Conservation (phyloP, 2,888 invertebrate species). For the Timandra comae region DNA sequence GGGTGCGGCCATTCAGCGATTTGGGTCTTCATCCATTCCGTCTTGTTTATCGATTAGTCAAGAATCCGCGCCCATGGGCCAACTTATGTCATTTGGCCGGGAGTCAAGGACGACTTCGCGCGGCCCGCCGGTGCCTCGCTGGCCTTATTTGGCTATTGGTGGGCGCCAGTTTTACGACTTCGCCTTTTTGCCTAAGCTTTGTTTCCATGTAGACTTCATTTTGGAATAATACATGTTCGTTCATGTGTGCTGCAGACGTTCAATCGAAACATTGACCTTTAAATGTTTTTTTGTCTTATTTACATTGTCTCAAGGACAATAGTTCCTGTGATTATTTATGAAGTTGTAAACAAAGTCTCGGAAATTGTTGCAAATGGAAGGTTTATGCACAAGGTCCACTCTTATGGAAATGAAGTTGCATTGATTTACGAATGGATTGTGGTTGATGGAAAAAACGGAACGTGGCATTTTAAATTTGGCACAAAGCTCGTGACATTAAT, state of each 20-base stretch:
- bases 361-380: too few species aligned
- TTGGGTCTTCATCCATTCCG: constrained; percentile 58
- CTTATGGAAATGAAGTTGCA: constrained; percentile 32
- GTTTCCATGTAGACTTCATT: constrained; percentile 61
- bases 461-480: constrained; percentile 73
- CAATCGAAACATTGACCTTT: constrained; percentile 49
- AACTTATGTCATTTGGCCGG: constrained; percentile 76
- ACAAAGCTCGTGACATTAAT: constrained; percentile 72
- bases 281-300: constrained; percentile 31
- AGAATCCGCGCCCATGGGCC: constrained; percentile 73
- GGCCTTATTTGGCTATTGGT: constrained; percentile 75
- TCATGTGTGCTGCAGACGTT: constrained; percentile 44
- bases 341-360: background rate
- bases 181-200: constrained; percentile 67
- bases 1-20: constrained; percentile 54
- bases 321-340: constrained; percentile 9
- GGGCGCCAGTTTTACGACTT: constrained; percentile 76
- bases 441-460: constrained; percentile 69
- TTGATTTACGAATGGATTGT: constrained; percentile 53
- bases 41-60: constrained; percentile 71
- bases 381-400: too few species aligned
- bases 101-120: constrained; percentile 70
- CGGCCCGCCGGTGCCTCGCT: constrained; percentile 62
- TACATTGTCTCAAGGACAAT: constrained; percentile 41
- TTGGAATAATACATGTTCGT: constrained; percentile 46